Conservation (phyloP, 2,888 invertebrate genomes). For the Nomada fucata region DNA sequence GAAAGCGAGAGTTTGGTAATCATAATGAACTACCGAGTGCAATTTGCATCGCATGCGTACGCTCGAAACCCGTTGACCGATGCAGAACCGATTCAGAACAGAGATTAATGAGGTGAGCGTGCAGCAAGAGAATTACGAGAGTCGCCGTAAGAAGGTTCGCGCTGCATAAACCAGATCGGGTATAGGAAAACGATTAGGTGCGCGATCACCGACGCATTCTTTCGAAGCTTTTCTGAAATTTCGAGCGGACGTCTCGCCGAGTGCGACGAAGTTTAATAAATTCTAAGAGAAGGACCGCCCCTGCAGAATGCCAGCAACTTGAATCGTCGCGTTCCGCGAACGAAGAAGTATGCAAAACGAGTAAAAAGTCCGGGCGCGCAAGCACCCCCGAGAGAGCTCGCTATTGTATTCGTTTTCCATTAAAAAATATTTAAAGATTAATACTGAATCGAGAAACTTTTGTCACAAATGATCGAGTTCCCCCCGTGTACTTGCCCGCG, state of each 20-base stretch:
- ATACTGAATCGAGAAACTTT: constrained; percentile 5
- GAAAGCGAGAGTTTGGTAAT: constrained; percentile 26
- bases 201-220: background rate
- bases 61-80: background rate
- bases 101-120: background rate
- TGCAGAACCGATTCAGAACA: background rate
- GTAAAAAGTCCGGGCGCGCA: background rate
- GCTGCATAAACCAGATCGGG: background rate
- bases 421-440: background rate
- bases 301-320: background rate
- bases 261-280: constrained; percentile 25
- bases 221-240: constrained; percentile 9
- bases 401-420: too few species aligned
- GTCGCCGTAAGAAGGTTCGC: background rate
- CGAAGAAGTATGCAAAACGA: constrained; percentile 15
- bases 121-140: background rate
- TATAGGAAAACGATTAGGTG: background rate
- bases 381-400: background rate
- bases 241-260: background rate
- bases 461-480: background rate
- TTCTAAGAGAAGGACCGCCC: background rate
- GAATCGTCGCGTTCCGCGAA: background rate
- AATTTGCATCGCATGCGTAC: background rate
- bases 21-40: background rate
- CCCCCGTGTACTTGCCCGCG: background rate